Evolutionary conservation across 2,888 invertebrate genomes (phyloP), one percentile per base, ranked within the genome.

Genomic region (Zaprionus obscuricornis): DNA sequence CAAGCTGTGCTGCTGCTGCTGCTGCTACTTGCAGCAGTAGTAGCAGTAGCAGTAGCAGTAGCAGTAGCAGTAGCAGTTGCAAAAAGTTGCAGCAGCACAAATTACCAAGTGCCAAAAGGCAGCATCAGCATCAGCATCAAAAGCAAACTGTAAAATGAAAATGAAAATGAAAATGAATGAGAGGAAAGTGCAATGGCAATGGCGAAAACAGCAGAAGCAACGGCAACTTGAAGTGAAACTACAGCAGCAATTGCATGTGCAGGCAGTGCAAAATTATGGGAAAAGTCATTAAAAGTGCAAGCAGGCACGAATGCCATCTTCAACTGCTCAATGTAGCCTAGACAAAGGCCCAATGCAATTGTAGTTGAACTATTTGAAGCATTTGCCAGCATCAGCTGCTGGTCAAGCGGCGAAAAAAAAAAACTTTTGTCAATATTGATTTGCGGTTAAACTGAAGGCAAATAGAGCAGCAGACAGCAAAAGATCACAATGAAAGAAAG

Each of bases 381-480:
- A n/a, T n/a, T n/a, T n/a, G n/a, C n/a, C n/a, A n/a, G n/a, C n/a
- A n/a, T n/a, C n/a, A n/a, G 27, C 50, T 33, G 17, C 37, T 42
- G 37, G 47, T 40, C 57, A 34, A 42, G 20, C 45, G 17, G 29
- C 31, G 18, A 16, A 47, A 29, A 6, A 20, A 34, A 26, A 56
- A 79, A 78, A 76, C 58, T 72, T 46, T 65, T 70, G 62, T 74
- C 77, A 84, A 81, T 79, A 79, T 84, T 79, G 78, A 79, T 84
- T 74, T 77, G 84, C 65, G 81, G 77, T 79, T 55, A 40, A 43
- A 34, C 57, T 40, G 54, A 51, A 65, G 59, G 43, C 66, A 56
- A 74, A 77, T 67, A 67, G 59, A 52, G 47, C 33, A 10, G 14
- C n/a, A 16, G n/a, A n/a, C 26, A 24, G 39, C 16, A 27, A 1